Evolutionary conservation across 2,888 invertebrate species (phyloP).

Genomic region (Napeogenes sylphis): DNA sequence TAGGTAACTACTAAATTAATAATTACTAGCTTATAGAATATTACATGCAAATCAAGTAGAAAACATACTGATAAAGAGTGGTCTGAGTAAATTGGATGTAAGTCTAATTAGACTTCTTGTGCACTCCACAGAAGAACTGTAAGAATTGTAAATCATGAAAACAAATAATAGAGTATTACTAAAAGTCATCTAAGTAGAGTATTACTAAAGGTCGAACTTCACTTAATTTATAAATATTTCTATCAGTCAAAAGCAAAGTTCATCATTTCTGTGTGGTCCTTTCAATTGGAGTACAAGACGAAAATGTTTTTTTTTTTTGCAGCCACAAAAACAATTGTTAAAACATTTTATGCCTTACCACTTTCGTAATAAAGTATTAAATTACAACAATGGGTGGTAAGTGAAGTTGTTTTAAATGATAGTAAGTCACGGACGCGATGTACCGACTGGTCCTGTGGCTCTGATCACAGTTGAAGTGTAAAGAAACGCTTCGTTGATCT

Average conservation of each 20-base stretch:
- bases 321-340: not conserved
- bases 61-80: no score
- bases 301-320: no score
- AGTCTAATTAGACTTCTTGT: no score
- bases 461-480: slow-evolving; percentile 53
- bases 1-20: not conserved
- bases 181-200: no score
- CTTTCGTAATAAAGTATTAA: slow-evolving; percentile 22
- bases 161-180: no score
- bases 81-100: no score
- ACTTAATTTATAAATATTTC: slow-evolving; percentile 17
- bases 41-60: no score
- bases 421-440: slow-evolving; percentile 57
- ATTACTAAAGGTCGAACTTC: slow-evolving; percentile 28
- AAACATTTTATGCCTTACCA: slow-evolving; percentile 17
- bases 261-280: slow-evolving; percentile 43
- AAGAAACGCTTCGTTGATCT: slow-evolving; percentile 55
- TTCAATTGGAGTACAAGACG: slow-evolving; percentile 21
- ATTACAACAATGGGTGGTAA: slow-evolving; percentile 14
- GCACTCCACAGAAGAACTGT: no score
- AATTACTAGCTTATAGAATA: not conserved
- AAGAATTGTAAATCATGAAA: no score
- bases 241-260: slow-evolving; percentile 43
- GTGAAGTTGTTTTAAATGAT: slow-evolving; percentile 30
- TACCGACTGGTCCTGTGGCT: slow-evolving; percentile 39